Base-by-base conservation (phyloP, 2,888 invertebrate species). In the Adineta ricciae region DNA sequence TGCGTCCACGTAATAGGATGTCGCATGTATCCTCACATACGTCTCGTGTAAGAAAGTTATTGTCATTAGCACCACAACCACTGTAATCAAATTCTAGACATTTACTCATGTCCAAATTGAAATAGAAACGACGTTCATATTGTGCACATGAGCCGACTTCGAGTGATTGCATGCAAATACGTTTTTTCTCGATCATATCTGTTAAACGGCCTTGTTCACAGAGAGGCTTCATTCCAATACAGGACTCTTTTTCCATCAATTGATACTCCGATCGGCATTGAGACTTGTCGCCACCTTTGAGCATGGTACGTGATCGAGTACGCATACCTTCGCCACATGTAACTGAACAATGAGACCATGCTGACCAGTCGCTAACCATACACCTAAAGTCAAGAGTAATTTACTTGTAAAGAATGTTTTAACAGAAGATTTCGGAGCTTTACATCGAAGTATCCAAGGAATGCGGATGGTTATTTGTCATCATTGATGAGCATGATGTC, bases 261-360 rank as follows among this genome's bases (percentile, higher is more conserved):
- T 78, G 78, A 14, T 41, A 41, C 24, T 41, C 78, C 19, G 16
- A 19, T 64, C 32, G 64, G 41, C 78, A 78, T 41, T 41, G 41
- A 41, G 78, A 4, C 19, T 38, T 14, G n/a, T 78, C 78, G 4
- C 24, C 24, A 78, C 41, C 41, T 41, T 78, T 78, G 19, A 88
- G 87, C 85, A 88, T 88, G 87, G 88, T 88, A 11, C 89, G 87
- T 88, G 88, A 88, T 72, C 89, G 86, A 86, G 88, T 88, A 84
- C 87, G 87, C 85, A 89, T 88, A 36, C 95, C 95, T 21, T 91
- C 88, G 41, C 96, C 96, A 90, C 96, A 96, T 32, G 93, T 92
- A 9, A 93, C 94, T 88, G 93, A 94, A 90, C 96, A 96, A 1
- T 92, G 91, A 41, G 94, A 93, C 96, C 96, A 96, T 83, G 93